These are phyloP conservation scores for Muscicapa comitata DNA, from an alignment of 2,797 vertebrate species.

Conservation along the genomic window DNA sequence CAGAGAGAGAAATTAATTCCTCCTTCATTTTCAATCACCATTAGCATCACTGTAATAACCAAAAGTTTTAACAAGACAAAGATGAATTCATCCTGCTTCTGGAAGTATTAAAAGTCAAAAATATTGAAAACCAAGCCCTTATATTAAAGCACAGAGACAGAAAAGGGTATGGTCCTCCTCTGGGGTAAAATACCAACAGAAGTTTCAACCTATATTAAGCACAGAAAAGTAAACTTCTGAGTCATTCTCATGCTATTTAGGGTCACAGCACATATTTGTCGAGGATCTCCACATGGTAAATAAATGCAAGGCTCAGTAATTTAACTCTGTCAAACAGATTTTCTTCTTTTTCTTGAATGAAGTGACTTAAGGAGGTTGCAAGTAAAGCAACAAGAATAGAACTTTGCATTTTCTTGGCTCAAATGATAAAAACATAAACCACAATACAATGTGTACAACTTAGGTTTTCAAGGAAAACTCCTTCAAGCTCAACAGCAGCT, in stretches of 20 bases:
- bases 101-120: not conserved
- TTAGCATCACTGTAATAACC: not conserved
- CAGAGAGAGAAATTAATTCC: not conserved
- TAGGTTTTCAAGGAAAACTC: conserved; percentile 65
- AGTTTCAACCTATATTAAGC: not conserved
- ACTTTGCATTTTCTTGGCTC: conserved; percentile 57
- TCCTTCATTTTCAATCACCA: not conserved
- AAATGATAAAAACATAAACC: conserved; percentile 45
- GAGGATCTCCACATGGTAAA: not conserved
- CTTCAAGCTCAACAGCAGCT: conserved; percentile 63
- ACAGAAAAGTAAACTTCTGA: conserved; percentile 5
- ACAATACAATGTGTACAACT: conserved; percentile 3
- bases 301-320: not conserved
- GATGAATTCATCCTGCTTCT: not conserved
- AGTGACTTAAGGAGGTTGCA: conserved; percentile 26
- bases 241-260: conserved; percentile 5
- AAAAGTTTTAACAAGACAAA: not conserved
- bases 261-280: not conserved
- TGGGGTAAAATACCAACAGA: not conserved
- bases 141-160: not conserved
- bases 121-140: not conserved
- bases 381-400: not conserved
- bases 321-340: not conserved
- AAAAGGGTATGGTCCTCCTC: not conserved
- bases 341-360: not conserved